Base-by-base conservation (phyloP, 2,113 vertebrate species). In the Hypomesus transpacificus region DNA sequence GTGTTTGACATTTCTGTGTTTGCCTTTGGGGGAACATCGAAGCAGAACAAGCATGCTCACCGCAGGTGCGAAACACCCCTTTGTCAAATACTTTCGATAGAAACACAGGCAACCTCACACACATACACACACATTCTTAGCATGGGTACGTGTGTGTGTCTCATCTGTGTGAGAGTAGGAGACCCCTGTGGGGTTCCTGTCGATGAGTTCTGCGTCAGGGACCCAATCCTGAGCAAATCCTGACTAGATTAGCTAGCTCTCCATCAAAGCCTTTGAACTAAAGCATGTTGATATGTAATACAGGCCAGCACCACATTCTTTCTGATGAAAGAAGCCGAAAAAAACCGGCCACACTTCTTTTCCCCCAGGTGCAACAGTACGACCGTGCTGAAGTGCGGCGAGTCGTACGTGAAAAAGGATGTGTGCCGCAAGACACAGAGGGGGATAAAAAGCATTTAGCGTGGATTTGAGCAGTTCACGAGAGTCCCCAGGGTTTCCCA, bases 191-290 rank as follows among this genome's bases (percentile, higher is more conserved):
- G 16, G 8, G 14, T 1, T n/a, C 18, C 3, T 69, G 24, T 62
- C 58, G 11, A 67, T 60, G 11, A 52, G 50, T 51, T 1, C 16
- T 16, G 24, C 7, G 22, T n/a, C n/a, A 21, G 18, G 6, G 26
- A 17, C 28, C 28, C 26, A 18, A 22, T 34, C 18, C 26, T 46
- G 31, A 18, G 14, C 31, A 24, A 46, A 21, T 34, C 11, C 14
- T n/a, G 28, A 13, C 46, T 20, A 63, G 3, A 34, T 51, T 52
- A 58, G 51, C 64, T 20, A 65, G 9, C 31, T 21, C 53, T 70
- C 67, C 20, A 74, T 78, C 34, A 5, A 46, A 34, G 50, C 53
- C 58, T 74, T 69, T 70, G 57, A 73, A 79, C 54, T 50, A 4
- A 11, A 21, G 20, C 31, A 70, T n/a, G 24, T 7, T 51, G 18